phyloP scores from a whole-genome alignment of 2,888 invertebrate species.

The Gortyna flavago region DNA sequence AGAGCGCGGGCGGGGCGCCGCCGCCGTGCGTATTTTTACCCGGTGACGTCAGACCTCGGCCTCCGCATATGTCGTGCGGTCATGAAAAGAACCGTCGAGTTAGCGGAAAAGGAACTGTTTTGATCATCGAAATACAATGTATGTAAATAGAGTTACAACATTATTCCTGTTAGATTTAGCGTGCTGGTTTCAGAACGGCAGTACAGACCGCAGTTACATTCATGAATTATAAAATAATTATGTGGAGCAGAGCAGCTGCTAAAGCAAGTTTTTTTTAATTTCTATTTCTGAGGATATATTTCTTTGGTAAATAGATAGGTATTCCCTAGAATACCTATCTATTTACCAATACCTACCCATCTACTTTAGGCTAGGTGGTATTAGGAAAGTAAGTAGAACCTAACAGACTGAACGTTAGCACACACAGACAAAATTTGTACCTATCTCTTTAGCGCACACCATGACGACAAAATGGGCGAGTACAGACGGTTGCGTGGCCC shows the following conservation, averaged over 20 bases:
- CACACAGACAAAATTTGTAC: no score
- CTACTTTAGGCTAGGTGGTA: background rate
- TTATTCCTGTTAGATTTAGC: conserved; percentile 15
- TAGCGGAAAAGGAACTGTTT: conserved; percentile 59
- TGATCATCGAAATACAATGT: conserved; percentile 39
- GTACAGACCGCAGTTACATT: conserved; percentile 7
- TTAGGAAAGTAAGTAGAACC: background rate
- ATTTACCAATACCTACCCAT: background rate
- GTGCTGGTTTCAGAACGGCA: background rate
- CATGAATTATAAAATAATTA: conserved; percentile 4
- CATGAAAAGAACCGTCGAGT: conserved; percentile 65
- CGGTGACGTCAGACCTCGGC: conserved; percentile 79
- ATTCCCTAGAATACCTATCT: background rate
- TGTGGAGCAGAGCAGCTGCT: no score
- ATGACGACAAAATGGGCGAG: background rate
- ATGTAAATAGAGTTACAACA: conserved; percentile 6
- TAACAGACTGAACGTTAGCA: no score
- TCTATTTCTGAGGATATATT: background rate
- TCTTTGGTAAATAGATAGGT: background rate
- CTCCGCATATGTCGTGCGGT: conserved; percentile 70
- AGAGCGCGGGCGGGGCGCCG: conserved; percentile 73
- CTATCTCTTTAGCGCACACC: background rate
- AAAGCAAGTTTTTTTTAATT: background rate
- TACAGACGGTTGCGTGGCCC: conserved; percentile 64
- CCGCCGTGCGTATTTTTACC: conserved; percentile 78